phyloP scores from a whole-genome alignment of 2,888 invertebrate species.

The Lapara coniferarum region DNA sequence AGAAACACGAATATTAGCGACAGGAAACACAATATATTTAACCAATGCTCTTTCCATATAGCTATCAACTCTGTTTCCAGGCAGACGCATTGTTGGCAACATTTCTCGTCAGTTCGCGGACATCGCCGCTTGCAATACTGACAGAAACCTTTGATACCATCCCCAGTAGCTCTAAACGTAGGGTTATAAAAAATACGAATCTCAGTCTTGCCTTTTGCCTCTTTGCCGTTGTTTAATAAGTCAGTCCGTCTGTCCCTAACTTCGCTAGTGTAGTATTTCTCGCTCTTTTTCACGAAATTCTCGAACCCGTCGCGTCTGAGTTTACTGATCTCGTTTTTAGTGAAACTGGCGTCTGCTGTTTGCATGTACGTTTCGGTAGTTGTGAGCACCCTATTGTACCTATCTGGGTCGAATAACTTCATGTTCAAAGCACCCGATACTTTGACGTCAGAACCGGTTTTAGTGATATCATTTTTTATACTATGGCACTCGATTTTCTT shows the following conservation, averaged over 20 bases:
- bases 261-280: slow-evolving; percentile 72
- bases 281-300: slow-evolving; percentile 75
- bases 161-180: slow-evolving; percentile 63
- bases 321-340: slow-evolving; percentile 65
- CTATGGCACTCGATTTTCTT: slow-evolving; percentile 78
- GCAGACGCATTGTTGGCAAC: slow-evolving; percentile 68
- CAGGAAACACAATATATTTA: slow-evolving; percentile 68
- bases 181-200: slow-evolving; percentile 78
- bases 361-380: slow-evolving; percentile 74
- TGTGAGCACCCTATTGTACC: slow-evolving; percentile 71
- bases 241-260: slow-evolving; percentile 61
- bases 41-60: slow-evolving; percentile 73
- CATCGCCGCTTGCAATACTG: slow-evolving; percentile 65
- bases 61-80: slow-evolving; percentile 63
- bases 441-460: slow-evolving; percentile 67
- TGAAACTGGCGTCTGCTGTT: slow-evolving; percentile 69
- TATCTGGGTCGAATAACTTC: slow-evolving; percentile 71
- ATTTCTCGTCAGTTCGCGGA: slow-evolving; percentile 66
- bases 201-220: slow-evolving; percentile 64
- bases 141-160: slow-evolving; percentile 60
- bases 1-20: slow-evolving; percentile 65
- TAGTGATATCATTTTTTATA: slow-evolving; percentile 70
- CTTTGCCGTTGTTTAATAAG: slow-evolving; percentile 53
- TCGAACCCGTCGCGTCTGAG: slow-evolving; percentile 66
- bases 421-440: slow-evolving; percentile 72